A percentile compares a stretch with the other conserved stretches of the same genome.
Evolutionary conservation across 2,113 vertebrate genomes (phyloP).

Genomic region (Larimichthys crocea): DNA sequence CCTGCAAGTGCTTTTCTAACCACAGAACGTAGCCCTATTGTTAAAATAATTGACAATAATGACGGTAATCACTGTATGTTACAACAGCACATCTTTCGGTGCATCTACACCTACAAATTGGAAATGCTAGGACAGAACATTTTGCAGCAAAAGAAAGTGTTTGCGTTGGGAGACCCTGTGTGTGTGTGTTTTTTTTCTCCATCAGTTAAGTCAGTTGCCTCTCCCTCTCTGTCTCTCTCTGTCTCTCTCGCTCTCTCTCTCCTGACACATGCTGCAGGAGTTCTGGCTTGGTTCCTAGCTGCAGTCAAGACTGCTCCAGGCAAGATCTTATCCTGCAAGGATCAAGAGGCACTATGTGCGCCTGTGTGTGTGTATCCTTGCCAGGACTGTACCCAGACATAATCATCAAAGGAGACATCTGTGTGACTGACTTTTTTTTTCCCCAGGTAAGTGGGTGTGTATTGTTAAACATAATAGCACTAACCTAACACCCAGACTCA

Average conservation of each 20-base stretch:
- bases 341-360: slow-evolving; percentile 81
- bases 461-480: slow-evolving; percentile 62
- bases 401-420: slow-evolving; percentile 83
- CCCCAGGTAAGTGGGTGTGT: slow-evolving; percentile 72
- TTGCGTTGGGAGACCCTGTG: slow-evolving; percentile 31
- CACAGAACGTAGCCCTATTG: slow-evolving; percentile 29
- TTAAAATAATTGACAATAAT: slow-evolving; percentile 71
- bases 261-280: slow-evolving; percentile 74
- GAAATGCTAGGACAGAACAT: slow-evolving; percentile 21
- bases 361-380: slow-evolving; percentile 73
- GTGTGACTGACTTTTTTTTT: slow-evolving; percentile 64
- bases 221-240: slow-evolving; percentile 7
- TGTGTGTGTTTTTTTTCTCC: slow-evolving; percentile 10
- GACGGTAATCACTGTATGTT: slow-evolving; percentile 40
- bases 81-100: slow-evolving; percentile 37
- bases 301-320: slow-evolving; percentile 80
- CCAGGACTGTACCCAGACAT: slow-evolving; percentile 75
- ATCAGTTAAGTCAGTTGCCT: slow-evolving; percentile 61
- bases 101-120: slow-evolving; percentile 19
- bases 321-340: slow-evolving; percentile 84
- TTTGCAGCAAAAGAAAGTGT: slow-evolving; percentile 29
- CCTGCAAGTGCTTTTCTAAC: slow-evolving; percentile 42
- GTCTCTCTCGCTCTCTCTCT: slow-evolving; percentile 34
- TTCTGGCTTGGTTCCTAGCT: slow-evolving; percentile 78
- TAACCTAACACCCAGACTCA: slow-evolving; percentile 55